These are phyloP conservation scores for Sesia apiformis DNA, from an alignment of 2,888 invertebrate genomes.

Conservation along the genomic window DNA sequence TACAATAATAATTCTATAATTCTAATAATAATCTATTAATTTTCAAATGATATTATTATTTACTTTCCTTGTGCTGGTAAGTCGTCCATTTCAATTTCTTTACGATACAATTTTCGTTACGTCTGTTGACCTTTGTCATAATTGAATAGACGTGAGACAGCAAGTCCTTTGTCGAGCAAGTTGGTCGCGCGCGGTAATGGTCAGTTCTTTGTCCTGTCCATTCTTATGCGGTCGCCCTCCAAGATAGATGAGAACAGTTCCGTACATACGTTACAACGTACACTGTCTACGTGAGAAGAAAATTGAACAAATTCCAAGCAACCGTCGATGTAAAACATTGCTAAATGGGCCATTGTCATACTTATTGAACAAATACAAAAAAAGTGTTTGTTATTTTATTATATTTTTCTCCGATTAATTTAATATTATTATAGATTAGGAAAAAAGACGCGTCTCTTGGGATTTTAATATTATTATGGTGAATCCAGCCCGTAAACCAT, in stretches of 20 bases:
- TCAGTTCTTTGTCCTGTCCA: conserved; percentile 31
- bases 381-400: no score
- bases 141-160: conserved; percentile 54
- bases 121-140: conserved; percentile 40
- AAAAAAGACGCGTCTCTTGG: no score
- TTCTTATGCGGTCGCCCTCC: conserved; percentile 23
- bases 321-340: neutral
- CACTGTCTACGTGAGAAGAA: neutral
- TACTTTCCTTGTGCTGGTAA: no score
- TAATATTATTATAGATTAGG: no score
- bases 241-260: conserved; percentile 20
- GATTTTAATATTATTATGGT: no score
- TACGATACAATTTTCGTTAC: conserved; percentile 4
- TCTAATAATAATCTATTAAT: no score
- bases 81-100: neutral
- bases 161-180: conserved; percentile 43
- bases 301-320: neutral
- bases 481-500: no score
- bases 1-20: no score
- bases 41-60: no score
- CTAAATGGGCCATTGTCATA: no score
- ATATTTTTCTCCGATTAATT: no score
- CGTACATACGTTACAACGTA: neutral
- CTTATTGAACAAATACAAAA: no score
- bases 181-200: conserved; percentile 37